Evolutionary conservation across 2,888 invertebrate species (phyloP).

Genomic region (Ryuthela nishihirai): DNA sequence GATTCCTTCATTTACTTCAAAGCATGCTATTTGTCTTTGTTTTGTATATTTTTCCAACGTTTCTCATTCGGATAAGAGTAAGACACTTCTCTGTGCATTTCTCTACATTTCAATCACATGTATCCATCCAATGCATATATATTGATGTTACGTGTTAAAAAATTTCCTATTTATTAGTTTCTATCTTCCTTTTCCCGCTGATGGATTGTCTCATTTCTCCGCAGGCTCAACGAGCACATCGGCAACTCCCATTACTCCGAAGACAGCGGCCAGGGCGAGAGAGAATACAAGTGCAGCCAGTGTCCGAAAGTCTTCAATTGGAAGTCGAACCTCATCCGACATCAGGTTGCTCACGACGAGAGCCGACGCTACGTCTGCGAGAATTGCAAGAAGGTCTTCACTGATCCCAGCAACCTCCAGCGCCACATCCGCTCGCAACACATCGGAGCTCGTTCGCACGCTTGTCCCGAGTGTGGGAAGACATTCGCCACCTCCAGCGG

Average conservation of each 20-base stretch:
- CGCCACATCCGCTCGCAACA: slow-evolving; percentile 94
- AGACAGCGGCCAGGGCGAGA: slow-evolving; percentile 37
- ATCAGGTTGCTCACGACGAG: slow-evolving; percentile 68
- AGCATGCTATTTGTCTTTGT: too few relatives aligned
- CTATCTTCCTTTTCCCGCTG: neutral
- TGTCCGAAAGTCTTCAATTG: slow-evolving; percentile 79
- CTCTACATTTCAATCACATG: too few relatives aligned
- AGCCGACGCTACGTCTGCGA: slow-evolving; percentile 87
- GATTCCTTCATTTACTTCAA: too few relatives aligned
- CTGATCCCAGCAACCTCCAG: slow-evolving; percentile 93
- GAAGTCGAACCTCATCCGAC: slow-evolving; percentile 73
- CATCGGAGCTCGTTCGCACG: slow-evolving; percentile 93
- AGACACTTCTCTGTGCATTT: too few relatives aligned
- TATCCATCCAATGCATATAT: too few relatives aligned
- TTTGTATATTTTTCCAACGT: too few relatives aligned
- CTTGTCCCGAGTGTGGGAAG: slow-evolving; percentile 97
- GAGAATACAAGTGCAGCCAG: slow-evolving; percentile 73
- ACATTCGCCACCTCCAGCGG: slow-evolving; percentile 97
- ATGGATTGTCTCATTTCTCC: neutral
- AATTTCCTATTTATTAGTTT: too few relatives aligned
- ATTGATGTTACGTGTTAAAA: too few relatives aligned
- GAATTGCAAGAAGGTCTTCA: slow-evolving; percentile 79
- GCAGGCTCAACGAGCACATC: slow-evolving; percentile 26
- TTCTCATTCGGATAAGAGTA: too few relatives aligned
- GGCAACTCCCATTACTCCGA: slow-evolving; percentile 22